These are phyloP conservation scores for Chaenodraco wilsoni DNA, from an alignment of 2,797 vertebrate genomes.

Conservation along the genomic window DNA sequence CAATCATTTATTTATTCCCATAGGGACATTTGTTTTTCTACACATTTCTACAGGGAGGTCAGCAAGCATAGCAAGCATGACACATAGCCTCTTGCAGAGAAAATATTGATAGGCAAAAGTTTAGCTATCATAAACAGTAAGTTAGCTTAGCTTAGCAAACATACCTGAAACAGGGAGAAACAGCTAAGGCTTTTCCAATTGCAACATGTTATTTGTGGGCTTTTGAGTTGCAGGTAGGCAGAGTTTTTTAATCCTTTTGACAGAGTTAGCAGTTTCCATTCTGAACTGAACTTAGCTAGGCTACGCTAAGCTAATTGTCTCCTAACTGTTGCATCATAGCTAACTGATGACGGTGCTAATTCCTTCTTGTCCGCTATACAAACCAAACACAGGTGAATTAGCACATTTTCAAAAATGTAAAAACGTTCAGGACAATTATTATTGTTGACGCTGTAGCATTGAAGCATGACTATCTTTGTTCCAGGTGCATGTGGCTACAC, in stretches of 20 bases:
- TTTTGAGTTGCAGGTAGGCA: neutral
- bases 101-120: neutral
- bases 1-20: constrained; percentile 23
- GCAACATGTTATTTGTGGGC: neutral
- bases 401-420: neutral
- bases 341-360: neutral
- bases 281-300: too few relatives aligned
- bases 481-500: constrained; percentile 58
- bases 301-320: neutral
- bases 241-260: neutral
- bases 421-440: constrained; percentile 1
- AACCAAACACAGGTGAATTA: neutral
- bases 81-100: neutral
- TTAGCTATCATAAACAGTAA: neutral
- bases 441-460: constrained; percentile 18
- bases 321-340: neutral
- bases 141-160: neutral
- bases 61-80: neutral
- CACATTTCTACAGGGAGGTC: constrained; percentile 25
- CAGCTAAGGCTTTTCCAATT: neutral
- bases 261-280: neutral
- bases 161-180: neutral
- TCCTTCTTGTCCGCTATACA: neutral
- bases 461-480: constrained; percentile 36
- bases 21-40: constrained; percentile 18